Evolutionary conservation across 2,888 invertebrate species (phyloP).

Genomic region (Tuberolachnus salignus): DNA sequence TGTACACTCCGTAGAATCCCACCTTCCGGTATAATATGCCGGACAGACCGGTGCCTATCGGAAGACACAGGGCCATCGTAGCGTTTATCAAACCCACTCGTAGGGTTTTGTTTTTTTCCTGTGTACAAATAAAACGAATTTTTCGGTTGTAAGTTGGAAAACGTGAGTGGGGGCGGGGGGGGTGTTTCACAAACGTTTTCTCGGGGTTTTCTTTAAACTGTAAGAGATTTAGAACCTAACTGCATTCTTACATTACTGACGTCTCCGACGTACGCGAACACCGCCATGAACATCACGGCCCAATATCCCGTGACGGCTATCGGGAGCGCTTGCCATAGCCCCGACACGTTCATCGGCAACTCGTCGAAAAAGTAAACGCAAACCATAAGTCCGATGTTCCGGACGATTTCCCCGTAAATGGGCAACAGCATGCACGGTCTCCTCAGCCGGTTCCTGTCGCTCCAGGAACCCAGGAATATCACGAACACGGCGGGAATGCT

Average conservation of each 20-base stretch:
- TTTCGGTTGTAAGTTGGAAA: neutral
- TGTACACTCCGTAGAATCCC: constrained; percentile 79
- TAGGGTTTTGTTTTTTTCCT: constrained; percentile 77
- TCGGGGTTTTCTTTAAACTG: no score
- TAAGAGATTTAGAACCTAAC: no score
- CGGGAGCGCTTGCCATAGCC: constrained; percentile 79
- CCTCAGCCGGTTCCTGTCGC: constrained; percentile 68
- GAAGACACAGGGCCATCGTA: constrained; percentile 85
- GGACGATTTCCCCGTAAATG: constrained; percentile 79
- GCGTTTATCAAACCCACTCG: constrained; percentile 87
- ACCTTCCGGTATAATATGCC: constrained; percentile 69
- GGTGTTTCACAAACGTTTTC: no score
- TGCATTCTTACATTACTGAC: constrained; percentile 70
- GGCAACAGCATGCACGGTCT: constrained; percentile 85
- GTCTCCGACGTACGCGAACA: constrained; percentile 87
- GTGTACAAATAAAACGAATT: neutral
- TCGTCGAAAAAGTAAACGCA: constrained; percentile 81
- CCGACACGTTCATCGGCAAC: constrained; percentile 77
- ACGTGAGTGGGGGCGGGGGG: no score
- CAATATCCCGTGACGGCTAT: constrained; percentile 83
- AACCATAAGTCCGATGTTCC: constrained; percentile 76
- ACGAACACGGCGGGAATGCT: constrained; percentile 80
- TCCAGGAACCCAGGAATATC: constrained; percentile 78
- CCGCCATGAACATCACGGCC: constrained; percentile 90
- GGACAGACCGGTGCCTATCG: constrained; percentile 84